Evolutionary conservation across 2,888 invertebrate species (phyloP), one percentile per base, ranked within the genome.

Genomic region (Ctena decussata): DNA sequence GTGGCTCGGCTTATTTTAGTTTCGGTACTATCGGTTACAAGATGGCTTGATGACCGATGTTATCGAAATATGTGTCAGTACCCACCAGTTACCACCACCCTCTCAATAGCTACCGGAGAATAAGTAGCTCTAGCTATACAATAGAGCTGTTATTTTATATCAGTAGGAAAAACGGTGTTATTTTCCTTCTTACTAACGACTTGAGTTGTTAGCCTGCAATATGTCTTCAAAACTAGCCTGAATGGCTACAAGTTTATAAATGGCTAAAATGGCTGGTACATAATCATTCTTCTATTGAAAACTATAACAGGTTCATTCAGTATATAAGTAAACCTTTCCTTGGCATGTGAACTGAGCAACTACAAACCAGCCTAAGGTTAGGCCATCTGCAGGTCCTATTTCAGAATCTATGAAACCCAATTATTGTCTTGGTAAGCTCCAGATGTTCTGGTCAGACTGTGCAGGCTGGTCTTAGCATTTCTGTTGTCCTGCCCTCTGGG

Each of bases 1-100:
- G n/a, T n/a, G n/a, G n/a, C n/a, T n/a, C n/a, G n/a, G n/a, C n/a
- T n/a, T n/a, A 35, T 65, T 65, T 65, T 35, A 35, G 32, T 35
- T 35, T 65, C 35, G 65, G 53, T 65, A 65, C 65, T 65, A 65
- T 65, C 65, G 35, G 35, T 65, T 65, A 65, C 65, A 65, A 30
- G 21, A 11, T 35, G 65, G 65, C 65, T 65, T 35, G 65, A 65
- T 65, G 65, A 65, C 65, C 65, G 65, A 65, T 35, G 6, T 27
- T 65, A 65, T 65, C 65, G 18, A 65, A 65, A 35, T 18, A 32
- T 35, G 65, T 65, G 35, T 24, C 65, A 35, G 1, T 65, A 65
- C 21, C 11, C 65, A 65, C 65, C 65, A 30, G 65, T 65, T 24
- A 35, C 65, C 35, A 21, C 65, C 65, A 65, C 18, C 18, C 18